Percentiles rank a stretch among this genome's conserved stretches.
Conservation (phyloP, 2,797 vertebrate genomes). For the Chloroceryle inda region DNA sequence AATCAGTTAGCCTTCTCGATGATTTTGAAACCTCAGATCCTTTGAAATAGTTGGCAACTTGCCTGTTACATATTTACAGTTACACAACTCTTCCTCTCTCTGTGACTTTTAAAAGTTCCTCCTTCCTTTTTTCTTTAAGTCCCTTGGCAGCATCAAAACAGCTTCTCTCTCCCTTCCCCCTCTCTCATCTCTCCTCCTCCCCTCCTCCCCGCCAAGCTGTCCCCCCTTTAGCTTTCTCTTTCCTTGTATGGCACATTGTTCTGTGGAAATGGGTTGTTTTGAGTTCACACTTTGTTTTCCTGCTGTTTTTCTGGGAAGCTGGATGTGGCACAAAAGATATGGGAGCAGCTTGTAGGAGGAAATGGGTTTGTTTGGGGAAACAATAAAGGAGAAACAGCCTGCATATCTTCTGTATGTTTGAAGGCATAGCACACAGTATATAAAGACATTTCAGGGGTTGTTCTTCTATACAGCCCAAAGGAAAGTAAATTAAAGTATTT, state of each 20-base stretch:
- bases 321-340: constrained; percentile 60
- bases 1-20: constrained; percentile 33
- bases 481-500: not conserved
- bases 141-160: constrained; percentile 17
- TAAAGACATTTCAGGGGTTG: not conserved
- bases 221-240: not conserved
- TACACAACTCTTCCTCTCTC: constrained; percentile 58
- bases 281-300: constrained; percentile 77
- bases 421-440: not conserved
- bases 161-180: not conserved
- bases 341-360: constrained; percentile 62
- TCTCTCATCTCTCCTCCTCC: not conserved
- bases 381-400: constrained; percentile 21
- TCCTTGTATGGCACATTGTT: constrained; percentile 52
- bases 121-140: constrained; percentile 56
- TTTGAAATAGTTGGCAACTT: constrained; percentile 60
- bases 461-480: not conserved
- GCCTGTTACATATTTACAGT: constrained; percentile 39
- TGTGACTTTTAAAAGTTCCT: constrained; percentile 46
- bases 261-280: constrained; percentile 71
- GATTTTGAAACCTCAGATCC: constrained; percentile 61
- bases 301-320: constrained; percentile 71
- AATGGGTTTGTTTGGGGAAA: constrained; percentile 67
- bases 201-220: not conserved
- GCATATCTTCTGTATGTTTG: not conserved